These are phyloP conservation scores for Scaptomyza montana DNA, from an alignment of 1,140 invertebrate species.

Conservation along the genomic window DNA sequence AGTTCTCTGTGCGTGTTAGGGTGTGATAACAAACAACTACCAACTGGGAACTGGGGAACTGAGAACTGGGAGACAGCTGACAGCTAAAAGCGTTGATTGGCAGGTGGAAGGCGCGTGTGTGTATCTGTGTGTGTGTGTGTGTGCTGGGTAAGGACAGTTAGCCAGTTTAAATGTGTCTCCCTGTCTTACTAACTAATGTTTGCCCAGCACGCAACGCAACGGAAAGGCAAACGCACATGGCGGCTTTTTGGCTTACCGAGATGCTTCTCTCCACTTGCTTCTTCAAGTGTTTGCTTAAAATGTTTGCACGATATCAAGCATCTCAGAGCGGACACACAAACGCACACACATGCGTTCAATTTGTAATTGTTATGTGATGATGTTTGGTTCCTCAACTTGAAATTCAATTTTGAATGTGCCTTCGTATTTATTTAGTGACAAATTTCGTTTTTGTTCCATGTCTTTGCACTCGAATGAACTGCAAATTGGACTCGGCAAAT, in stretches of 20 bases:
- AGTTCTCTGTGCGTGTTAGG: not conserved
- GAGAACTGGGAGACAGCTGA: not conserved
- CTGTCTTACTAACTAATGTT: conserved; percentile 45
- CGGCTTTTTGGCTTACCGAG: conserved; percentile 31
- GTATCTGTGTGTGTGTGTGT: not conserved
- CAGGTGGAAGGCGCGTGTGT: not conserved
- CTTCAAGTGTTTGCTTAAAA: conserved; percentile 7
- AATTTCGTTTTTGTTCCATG: not conserved
- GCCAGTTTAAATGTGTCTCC: conserved; percentile 6
- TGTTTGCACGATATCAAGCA: conserved; percentile 6
- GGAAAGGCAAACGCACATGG: conserved; percentile 6
- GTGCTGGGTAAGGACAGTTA: not conserved
- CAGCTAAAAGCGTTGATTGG: conserved; percentile 12
- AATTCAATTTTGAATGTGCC: conserved; percentile 16
- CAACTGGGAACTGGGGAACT: not conserved
- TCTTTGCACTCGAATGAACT: no score
- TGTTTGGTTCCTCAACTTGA: not conserved
- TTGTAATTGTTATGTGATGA: not conserved
- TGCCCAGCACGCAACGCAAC: conserved; percentile 21
- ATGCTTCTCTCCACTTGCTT: not conserved
- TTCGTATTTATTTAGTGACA: conserved; percentile 21
- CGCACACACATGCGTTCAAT: not conserved
- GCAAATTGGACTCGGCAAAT: no score
- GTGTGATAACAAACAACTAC: conserved; percentile 16
- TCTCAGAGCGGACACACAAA: conserved; percentile 3